phyloP scores from a whole-genome alignment of 2,797 vertebrate genomes.

The Sebastes vulpes region DNA sequence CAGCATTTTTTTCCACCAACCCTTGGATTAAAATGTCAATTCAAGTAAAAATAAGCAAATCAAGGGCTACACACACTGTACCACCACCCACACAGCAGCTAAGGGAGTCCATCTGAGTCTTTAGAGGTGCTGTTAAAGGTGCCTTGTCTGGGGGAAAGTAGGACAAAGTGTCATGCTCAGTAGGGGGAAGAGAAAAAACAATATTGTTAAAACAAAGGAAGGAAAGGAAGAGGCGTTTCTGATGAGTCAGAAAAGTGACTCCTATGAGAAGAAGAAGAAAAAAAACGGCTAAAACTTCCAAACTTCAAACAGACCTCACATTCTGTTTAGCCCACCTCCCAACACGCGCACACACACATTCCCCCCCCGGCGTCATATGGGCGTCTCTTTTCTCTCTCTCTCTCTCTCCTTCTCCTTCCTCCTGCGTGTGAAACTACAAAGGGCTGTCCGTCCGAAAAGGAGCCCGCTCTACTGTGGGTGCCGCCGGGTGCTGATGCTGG shows the following conservation, averaged over 20 bases:
- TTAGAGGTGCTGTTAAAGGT: conserved; percentile 49
- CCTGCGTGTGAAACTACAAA: conserved; percentile 75
- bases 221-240: conserved; percentile 47
- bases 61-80: conserved; percentile 7
- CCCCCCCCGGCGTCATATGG: conserved; percentile 17
- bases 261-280: conserved; percentile 14
- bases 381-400: not conserved
- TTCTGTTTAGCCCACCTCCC: conserved; percentile 48
- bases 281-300: conserved; percentile 20
- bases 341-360: conserved; percentile 19
- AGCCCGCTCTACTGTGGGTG: conserved; percentile 61
- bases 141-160: conserved; percentile 50
- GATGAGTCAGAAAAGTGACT: conserved; percentile 67
- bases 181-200: not conserved
- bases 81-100: conserved; percentile 22
- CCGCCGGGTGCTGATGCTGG: conserved; percentile 69
- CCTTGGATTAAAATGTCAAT: not conserved
- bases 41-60: conserved; percentile 10
- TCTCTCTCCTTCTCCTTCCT: not conserved
- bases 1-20: not conserved
- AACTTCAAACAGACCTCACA: conserved; percentile 67
- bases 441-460: conserved; percentile 62
- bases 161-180: conserved; percentile 54
- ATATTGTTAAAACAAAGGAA: conserved; percentile 37
- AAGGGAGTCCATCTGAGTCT: conserved; percentile 28